Percentiles rank a stretch among this genome's conserved stretches.
Evolutionary conservation across 37 sponge, comb jelly and placozoan genomes (phyloP).

Genomic region (Tethya wilhelma): DNA sequence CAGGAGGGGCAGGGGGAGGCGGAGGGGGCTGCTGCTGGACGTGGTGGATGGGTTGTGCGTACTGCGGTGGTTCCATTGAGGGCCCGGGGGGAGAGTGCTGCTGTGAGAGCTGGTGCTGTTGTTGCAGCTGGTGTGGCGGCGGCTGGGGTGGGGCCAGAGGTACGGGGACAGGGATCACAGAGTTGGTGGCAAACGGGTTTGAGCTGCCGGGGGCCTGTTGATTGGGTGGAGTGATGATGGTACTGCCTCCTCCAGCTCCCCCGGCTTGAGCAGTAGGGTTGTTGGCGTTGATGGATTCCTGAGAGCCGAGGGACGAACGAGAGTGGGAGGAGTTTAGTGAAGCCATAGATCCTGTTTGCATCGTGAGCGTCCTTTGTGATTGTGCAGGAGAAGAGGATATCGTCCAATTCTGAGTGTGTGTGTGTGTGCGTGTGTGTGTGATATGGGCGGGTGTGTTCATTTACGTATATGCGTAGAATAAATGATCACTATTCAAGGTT

Average conservation of each 20-base stretch:
- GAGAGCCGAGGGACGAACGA: slow-evolving; percentile 27
- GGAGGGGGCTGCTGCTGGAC: not conserved
- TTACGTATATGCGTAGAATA: no score
- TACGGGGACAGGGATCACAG: slow-evolving; percentile 8
- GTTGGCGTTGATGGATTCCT: slow-evolving; percentile 12
- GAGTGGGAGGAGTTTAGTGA: slow-evolving; percentile 35
- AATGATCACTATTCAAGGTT: no score
- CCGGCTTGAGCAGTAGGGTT: not conserved
- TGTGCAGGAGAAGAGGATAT: no score
- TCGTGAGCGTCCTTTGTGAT: no score
- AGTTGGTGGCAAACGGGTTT: not conserved
- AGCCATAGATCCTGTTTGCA: no score
- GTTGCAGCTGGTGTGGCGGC: not conserved
- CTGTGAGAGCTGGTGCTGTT: not conserved
- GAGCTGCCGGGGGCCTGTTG: not conserved
- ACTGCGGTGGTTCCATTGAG: not conserved
- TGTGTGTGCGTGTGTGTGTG: no score
- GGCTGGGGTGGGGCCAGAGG: slow-evolving; percentile 31
- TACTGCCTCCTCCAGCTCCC: not conserved
- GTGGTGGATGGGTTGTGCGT: slow-evolving; percentile 28
- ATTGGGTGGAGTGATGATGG: not conserved
- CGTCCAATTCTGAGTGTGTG: no score
- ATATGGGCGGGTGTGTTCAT: no score
- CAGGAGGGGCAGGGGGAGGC: slow-evolving; percentile 21
- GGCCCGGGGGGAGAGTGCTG: not conserved